Conservation (phyloP, 2,888 invertebrate species). For the Sisyra terminalis region DNA sequence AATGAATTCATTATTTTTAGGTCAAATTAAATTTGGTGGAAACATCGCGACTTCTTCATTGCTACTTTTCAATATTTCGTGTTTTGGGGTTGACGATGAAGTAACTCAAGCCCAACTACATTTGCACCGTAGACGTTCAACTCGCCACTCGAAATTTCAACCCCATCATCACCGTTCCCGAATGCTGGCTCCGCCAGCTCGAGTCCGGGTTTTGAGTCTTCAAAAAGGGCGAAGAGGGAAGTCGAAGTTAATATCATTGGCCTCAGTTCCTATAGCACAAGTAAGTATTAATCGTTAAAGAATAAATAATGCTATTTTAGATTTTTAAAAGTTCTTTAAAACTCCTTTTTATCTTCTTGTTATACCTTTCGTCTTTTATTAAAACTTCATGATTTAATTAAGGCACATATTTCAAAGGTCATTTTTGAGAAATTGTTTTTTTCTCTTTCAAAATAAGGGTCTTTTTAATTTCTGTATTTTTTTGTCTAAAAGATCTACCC, state of each 20-base stretch:
- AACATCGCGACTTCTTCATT: not conserved
- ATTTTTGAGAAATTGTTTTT: no score
- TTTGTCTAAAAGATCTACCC: no score
- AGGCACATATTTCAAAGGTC: no score
- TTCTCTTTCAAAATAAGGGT: no score
- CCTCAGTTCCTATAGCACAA: constrained; percentile 14
- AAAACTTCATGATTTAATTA: no score
- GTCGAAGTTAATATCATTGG: constrained; percentile 13
- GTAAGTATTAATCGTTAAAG: constrained; percentile 8
- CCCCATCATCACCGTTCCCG: constrained; percentile 8
- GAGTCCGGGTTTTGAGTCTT: constrained; percentile 14
- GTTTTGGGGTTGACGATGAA: constrained; percentile 7
- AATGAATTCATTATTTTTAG: no score
- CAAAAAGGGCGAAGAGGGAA: constrained; percentile 9
- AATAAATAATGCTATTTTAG: not conserved
- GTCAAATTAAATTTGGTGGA: not conserved
- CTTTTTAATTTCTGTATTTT: no score
- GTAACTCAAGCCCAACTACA: constrained; percentile 12
- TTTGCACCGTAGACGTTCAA: constrained; percentile 12
- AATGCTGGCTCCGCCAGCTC: constrained; percentile 13
- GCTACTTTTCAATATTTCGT: constrained; percentile 8
- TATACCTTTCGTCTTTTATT: no score
- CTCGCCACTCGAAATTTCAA: constrained; percentile 7
- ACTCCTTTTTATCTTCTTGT: no score
- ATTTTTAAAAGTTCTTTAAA: no score